A percentile compares a stretch with the other conserved stretches of the same genome.
Evolutionary conservation across 2,888 invertebrate species (phyloP).

Genomic region (Sisyra nigra): DNA sequence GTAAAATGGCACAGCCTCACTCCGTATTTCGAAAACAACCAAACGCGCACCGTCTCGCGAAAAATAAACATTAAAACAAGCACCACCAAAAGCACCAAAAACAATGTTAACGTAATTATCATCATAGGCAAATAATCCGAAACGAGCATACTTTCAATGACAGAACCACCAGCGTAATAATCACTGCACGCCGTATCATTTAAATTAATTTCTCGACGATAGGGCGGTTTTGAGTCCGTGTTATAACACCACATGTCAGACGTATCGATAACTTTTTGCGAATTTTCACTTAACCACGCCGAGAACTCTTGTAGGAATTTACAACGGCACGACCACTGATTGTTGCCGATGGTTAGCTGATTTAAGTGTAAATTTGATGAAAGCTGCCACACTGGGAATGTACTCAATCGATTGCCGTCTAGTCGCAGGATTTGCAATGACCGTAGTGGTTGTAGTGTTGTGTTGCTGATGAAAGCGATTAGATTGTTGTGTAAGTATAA

Average conservation of each 20-base stretch:
- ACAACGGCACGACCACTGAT: constrained; percentile 84
- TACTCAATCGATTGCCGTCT: constrained; percentile 69
- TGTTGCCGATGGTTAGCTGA: constrained; percentile 64
- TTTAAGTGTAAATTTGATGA: constrained; percentile 48
- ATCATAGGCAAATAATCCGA: constrained; percentile 75
- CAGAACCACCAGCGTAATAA: constrained; percentile 68
- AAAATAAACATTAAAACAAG: constrained; percentile 70
- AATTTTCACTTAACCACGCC: constrained; percentile 66
- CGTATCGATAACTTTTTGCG: constrained; percentile 61
- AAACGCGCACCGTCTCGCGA: constrained; percentile 70
- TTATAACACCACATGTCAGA: constrained; percentile 71
- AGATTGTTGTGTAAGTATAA: constrained; percentile 75
- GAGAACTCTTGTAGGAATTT: constrained; percentile 74
- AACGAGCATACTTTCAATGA: constrained; percentile 66
- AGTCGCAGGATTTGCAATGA: constrained; percentile 65
- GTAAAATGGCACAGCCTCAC: constrained; percentile 61
- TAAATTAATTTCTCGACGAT: constrained; percentile 64
- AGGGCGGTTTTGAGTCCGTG: constrained; percentile 53
- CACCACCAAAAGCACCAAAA: constrained; percentile 59
- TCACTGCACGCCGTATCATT: constrained; percentile 78
- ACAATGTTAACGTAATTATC: constrained; percentile 60
- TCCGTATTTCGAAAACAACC: constrained; percentile 78
- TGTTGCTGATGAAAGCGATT: constrained; percentile 62
- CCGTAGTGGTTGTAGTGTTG: constrained; percentile 59
- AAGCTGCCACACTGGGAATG: constrained; percentile 66